phyloP scores from a whole-genome alignment of 2,113 vertebrate species.

The Rhadina sibilatrix region DNA sequence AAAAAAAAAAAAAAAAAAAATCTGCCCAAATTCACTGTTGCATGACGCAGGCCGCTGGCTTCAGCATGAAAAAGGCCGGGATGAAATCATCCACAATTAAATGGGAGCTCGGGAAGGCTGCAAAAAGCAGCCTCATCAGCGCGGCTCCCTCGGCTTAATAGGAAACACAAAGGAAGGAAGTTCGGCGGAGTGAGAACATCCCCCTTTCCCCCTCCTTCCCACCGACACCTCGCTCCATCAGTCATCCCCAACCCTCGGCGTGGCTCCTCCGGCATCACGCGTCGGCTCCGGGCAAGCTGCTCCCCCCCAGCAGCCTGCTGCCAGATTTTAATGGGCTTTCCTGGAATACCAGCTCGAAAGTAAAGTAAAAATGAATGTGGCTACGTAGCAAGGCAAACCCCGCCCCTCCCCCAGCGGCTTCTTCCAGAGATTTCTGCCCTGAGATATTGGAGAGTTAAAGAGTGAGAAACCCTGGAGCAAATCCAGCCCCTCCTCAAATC shows the following conservation, averaged over 20 bases:
- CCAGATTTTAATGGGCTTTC: conserved; percentile 50
- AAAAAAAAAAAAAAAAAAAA: conserved; percentile 67
- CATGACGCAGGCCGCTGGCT: conserved; percentile 75
- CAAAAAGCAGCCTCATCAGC: conserved; percentile 49
- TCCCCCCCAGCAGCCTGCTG: not conserved
- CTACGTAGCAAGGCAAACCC: not conserved
- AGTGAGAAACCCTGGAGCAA: not conserved
- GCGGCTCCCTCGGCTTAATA: conserved; percentile 17
- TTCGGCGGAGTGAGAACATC: conserved; percentile 34
- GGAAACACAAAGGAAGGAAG: conserved; percentile 66
- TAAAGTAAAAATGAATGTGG: not conserved
- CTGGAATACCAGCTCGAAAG: conserved; percentile 41
- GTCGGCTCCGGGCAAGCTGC: not conserved
- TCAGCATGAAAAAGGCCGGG: conserved; percentile 57
- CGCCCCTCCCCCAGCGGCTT: not conserved
- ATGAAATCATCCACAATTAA: conserved; percentile 75
- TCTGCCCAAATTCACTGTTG: conserved; percentile 69
- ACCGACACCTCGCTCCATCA: not conserved
- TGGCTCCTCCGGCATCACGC: not conserved
- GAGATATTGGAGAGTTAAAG: not conserved
- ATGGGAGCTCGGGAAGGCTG: conserved; percentile 61
- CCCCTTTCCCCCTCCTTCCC: conserved; percentile 17
- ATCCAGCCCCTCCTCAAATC: not conserved
- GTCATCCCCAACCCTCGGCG: not conserved
- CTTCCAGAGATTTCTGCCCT: conserved; percentile 2